Percentiles rank a stretch among this genome's conserved stretches.
Conservation (phyloP, 2,888 invertebrate species). For the Lithophane socia region DNA sequence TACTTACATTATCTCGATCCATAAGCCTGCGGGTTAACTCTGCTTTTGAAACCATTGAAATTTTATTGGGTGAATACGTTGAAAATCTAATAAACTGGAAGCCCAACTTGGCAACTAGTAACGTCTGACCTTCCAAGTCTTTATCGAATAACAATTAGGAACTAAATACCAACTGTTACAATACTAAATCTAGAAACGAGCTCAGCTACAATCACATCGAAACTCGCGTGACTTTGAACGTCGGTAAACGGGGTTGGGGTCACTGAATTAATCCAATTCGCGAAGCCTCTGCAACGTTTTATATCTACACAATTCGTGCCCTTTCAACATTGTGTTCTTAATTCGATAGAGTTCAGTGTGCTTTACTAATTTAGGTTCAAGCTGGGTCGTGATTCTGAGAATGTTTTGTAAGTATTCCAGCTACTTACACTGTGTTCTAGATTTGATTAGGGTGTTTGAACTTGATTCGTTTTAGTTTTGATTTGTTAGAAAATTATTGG, state of each 20-base stretch:
- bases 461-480: constrained; percentile 42
- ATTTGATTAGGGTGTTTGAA: constrained; percentile 45
- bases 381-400: constrained; percentile 43
- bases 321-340: constrained; percentile 60
- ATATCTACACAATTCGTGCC: constrained; percentile 62
- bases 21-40: neutral
- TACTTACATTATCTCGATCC: neutral
- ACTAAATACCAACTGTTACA: constrained; percentile 19
- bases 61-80: neutral
- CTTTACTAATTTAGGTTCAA: constrained; percentile 50
- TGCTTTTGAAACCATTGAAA: neutral
- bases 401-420: constrained; percentile 36
- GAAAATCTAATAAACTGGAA: constrained; percentile 10
- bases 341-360: constrained; percentile 60
- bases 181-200: constrained; percentile 30
- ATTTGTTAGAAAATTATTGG: constrained; percentile 33
- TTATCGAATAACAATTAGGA: constrained; percentile 29
- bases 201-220: constrained; percentile 60
- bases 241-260: constrained; percentile 78
- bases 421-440: constrained; percentile 19
- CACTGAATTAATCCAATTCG: constrained; percentile 79
- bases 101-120: constrained; percentile 7
- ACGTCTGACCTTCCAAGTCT: constrained; percentile 22
- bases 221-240: constrained; percentile 77
- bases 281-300: constrained; percentile 76